phyloP scores from a whole-genome alignment of 2,888 invertebrate species.

The Trissolcus brochymenae region DNA sequence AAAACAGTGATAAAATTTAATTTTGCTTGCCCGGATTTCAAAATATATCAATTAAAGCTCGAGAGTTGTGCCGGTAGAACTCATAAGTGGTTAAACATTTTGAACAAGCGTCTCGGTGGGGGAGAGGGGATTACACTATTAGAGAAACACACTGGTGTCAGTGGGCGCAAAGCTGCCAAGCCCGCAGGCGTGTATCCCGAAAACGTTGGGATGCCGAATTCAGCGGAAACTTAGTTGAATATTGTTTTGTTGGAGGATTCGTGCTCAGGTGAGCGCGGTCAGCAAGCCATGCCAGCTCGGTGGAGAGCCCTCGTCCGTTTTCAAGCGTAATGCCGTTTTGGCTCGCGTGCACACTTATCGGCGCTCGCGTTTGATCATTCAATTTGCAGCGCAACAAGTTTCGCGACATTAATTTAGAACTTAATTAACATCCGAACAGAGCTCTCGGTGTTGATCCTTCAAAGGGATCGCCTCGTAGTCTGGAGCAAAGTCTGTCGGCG shows the following conservation, averaged over 20 bases:
- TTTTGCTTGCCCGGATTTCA: no score
- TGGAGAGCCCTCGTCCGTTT: slow-evolving; percentile 27
- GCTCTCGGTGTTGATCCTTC: not conserved
- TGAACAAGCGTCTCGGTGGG: slow-evolving; percentile 49
- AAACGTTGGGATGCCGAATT: slow-evolving; percentile 64
- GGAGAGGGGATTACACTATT: slow-evolving; percentile 59
- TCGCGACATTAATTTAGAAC: slow-evolving; percentile 7
- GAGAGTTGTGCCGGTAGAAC: slow-evolving; percentile 28
- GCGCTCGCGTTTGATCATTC: slow-evolving; percentile 22
- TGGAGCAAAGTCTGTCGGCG: not conserved
- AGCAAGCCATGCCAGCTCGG: slow-evolving; percentile 20
- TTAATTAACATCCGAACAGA: slow-evolving; percentile 17
- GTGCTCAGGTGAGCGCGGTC: slow-evolving; percentile 55
- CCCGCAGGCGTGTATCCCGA: slow-evolving; percentile 52
- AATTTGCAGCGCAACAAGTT: slow-evolving; percentile 38
- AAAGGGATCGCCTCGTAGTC: not conserved
- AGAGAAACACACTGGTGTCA: slow-evolving; percentile 56
- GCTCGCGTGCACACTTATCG: slow-evolving; percentile 9
- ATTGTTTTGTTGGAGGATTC: slow-evolving; percentile 67
- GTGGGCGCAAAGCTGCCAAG: slow-evolving; percentile 51
- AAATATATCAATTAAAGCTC: slow-evolving; percentile 11
- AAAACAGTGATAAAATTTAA: no score
- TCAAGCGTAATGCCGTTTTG: slow-evolving; percentile 33
- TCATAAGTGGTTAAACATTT: slow-evolving; percentile 52
- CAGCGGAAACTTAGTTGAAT: slow-evolving; percentile 71